These are phyloP conservation scores for Lepas anatifera DNA, from an alignment of 2,888 invertebrate species.

Conservation along the genomic window DNA sequence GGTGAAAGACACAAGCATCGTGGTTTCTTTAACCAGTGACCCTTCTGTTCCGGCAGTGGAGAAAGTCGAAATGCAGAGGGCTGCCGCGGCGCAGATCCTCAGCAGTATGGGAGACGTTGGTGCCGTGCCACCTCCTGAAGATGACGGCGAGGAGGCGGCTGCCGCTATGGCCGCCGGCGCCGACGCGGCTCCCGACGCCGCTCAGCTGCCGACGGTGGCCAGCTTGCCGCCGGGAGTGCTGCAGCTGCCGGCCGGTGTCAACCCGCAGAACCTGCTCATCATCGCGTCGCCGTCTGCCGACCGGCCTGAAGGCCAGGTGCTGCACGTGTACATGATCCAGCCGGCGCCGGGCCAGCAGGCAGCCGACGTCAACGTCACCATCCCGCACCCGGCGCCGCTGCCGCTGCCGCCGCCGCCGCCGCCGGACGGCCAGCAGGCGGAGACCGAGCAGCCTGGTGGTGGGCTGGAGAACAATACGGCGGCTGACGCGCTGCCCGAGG, in stretches of 20 bases:
- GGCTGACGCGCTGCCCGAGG: too few species aligned
- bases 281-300: neutral
- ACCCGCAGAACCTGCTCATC: constrained; percentile 9
- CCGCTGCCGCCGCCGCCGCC: neutral
- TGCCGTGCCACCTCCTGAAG: neutral
- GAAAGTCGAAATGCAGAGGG: neutral
- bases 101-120: neutral
- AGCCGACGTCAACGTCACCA: neutral
- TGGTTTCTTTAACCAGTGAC: too few species aligned
- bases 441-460: neutral
- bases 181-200: neutral
- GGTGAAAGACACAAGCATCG: too few species aligned
- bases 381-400: neutral
- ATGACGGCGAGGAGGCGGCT: neutral
- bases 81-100: neutral
- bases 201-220: too few species aligned
- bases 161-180: neutral
- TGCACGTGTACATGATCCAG: constrained; percentile 1
- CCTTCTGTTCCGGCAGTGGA: neutral
- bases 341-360: neutral
- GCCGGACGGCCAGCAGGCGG: neutral
- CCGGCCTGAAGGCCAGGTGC: constrained; percentile 8
- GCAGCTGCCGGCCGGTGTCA: neutral
- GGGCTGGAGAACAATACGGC: neutral
- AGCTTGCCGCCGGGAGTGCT: neutral